A percentile compares a stretch with the other conserved stretches of the same genome.
phyloP scores from a whole-genome alignment of 2,113 vertebrate genomes.

The Glaucomys volans region DNA sequence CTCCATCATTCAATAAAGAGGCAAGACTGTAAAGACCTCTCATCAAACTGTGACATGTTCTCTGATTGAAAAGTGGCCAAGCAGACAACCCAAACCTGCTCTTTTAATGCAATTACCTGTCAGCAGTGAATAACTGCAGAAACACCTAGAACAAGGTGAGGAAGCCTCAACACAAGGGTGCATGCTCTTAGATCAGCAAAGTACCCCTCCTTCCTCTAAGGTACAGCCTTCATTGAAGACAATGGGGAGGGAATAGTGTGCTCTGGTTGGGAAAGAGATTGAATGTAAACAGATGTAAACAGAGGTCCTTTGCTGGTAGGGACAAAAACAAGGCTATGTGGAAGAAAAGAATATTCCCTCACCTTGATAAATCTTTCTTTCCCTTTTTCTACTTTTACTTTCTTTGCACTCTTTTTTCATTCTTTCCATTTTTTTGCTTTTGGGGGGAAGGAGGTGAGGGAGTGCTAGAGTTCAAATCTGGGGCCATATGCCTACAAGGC shows the following conservation, averaged over 20 bases:
- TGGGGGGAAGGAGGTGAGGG: too few relatives aligned
- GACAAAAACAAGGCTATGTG: not conserved
- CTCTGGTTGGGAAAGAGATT: not conserved
- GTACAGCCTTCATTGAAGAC: not conserved
- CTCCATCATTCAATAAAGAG: not conserved
- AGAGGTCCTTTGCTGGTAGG: not conserved
- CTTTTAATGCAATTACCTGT: not conserved
- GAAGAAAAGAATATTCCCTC: not conserved
- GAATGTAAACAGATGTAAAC: not conserved
- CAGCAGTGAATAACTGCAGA: not conserved
- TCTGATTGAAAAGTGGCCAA: not conserved
- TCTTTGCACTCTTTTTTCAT: not conserved
- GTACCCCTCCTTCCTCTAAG: not conserved
- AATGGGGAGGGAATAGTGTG: not conserved
- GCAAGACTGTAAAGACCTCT: not conserved
- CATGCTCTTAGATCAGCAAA: not conserved
- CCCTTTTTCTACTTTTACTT: not conserved
- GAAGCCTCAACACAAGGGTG: not conserved
- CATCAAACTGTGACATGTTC: not conserved
- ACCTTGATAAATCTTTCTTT: not conserved
- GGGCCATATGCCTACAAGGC: not conserved
- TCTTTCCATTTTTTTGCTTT: too few relatives aligned
- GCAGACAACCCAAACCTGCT: not conserved
- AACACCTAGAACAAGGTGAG: not conserved
- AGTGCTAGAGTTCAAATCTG: not conserved